Conservation (phyloP, 2,797 vertebrate genomes). For the Typhlichthys subterraneus region DNA sequence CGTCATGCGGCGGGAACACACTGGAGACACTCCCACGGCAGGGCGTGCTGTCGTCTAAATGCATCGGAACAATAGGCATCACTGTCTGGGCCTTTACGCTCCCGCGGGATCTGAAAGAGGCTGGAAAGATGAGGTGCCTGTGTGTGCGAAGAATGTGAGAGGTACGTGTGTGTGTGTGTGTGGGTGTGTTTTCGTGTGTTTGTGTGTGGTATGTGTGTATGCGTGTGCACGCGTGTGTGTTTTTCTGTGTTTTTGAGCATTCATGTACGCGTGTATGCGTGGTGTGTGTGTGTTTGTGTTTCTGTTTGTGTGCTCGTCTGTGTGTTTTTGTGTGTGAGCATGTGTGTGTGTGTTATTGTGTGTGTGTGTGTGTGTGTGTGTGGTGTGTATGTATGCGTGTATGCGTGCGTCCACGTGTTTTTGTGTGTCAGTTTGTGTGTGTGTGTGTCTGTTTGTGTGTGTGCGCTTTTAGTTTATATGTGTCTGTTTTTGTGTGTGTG, state of each 20-base stretch:
- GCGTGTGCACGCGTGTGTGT: slow-evolving; percentile 47
- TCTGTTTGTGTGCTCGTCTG: not conserved
- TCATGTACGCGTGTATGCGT: not conserved
- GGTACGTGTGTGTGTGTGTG: slow-evolving; percentile 3
- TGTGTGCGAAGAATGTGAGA: slow-evolving; percentile 1
- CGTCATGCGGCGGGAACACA: slow-evolving; percentile 50
- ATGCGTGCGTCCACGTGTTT: no score
- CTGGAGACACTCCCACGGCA: slow-evolving; percentile 5
- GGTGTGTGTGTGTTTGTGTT: no score
- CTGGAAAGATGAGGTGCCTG: slow-evolving; percentile 21
- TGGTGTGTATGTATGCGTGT: not conserved
- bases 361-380: slow-evolving; percentile 2
- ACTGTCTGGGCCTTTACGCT: slow-evolving; percentile 32
- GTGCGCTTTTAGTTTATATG: no score
- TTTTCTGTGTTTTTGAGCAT: no score
- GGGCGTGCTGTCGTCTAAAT: not conserved
- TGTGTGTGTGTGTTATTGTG: not conserved
- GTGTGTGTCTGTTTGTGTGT: no score
- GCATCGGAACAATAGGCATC: slow-evolving; percentile 43
- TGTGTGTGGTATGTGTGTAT: slow-evolving; percentile 38
- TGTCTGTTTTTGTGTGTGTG: slow-evolving; percentile 1
- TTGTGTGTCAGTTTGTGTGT: no score
- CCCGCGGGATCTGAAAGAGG: slow-evolving; percentile 12
- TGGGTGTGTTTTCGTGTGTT: slow-evolving; percentile 10
- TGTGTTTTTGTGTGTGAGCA: not conserved